Base-by-base conservation (phyloP, 2,113 vertebrate genomes). In the Bombycilla garrulus region DNA sequence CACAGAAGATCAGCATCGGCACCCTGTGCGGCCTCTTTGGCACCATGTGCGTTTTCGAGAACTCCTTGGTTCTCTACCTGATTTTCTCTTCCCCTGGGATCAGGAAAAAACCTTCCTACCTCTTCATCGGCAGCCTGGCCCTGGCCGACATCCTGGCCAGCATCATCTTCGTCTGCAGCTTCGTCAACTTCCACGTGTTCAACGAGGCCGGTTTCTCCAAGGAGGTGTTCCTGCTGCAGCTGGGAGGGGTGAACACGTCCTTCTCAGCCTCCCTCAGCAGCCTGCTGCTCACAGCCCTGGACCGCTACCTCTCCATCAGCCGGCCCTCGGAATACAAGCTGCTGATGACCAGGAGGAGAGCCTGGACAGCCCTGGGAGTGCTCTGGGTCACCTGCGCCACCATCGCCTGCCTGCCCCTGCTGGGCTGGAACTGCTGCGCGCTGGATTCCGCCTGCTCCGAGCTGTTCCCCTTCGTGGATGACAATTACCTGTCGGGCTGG, bases 201-300 rank as follows among this genome's bases (percentile, higher is more conserved):
- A 80, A 74, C 1, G 48, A 48, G 4, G 70, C 38, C 0, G 97
- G 98, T 7, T 92, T 97, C 57, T 94, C 94, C 25, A 96, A 97
- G 47, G 76, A 77, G 1, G 51, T 92, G 15, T 99, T 99, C 96
- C 98, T 99, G 86, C 98, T 99, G 86, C 99, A 99, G 97, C 97
- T 99, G 8, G 98, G 99, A 28, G 99, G 99, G 0, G 99, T 99
- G 92, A 99, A 97, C 79, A 95, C 98, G 20, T 97, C 98, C 60
- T 99, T 99, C 95, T 99, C 98, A 0, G 98, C 98, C 60, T 99
- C 99, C 8, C 98, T 99, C 76, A 98, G 99, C 78, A 99, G 99
- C 95, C 97, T 99, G 83, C 97, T 99, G 92, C 97, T 99, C 85
- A 99, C 98, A 1, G 98, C 99, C 14, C 73, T 99, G 60, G 99